Evolutionary conservation across 2,888 invertebrate species (phyloP).

Genomic region (Andrena trimmerana): DNA sequence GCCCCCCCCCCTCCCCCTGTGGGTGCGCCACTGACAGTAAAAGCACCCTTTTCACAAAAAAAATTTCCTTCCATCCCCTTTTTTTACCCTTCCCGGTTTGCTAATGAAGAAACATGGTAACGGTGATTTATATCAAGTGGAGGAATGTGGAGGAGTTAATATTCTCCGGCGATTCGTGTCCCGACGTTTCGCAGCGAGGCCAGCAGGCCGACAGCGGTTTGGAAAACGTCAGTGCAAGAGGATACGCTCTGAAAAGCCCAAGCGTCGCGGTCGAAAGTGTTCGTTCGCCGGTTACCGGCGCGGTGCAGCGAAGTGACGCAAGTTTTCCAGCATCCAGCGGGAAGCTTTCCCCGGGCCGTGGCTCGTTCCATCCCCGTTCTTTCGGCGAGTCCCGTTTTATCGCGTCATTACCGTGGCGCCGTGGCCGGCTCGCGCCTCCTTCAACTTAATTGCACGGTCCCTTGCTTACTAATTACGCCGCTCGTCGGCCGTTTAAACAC

Average conservation of each 20-base stretch:
- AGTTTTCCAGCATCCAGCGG: background rate
- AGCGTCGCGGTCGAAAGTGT: conserved; percentile 16
- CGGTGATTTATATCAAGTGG: no score
- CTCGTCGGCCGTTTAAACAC: conserved; percentile 26
- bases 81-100: no score
- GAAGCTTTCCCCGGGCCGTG: background rate
- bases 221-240: background rate
- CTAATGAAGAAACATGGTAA: no score
- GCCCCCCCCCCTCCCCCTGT: no score
- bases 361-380: background rate
- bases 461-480: conserved; percentile 34
- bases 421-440: background rate
- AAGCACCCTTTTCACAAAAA: no score
- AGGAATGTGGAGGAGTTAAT: no score
- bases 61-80: no score
- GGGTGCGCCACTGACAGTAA: no score
- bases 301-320: background rate
- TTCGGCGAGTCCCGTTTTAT: background rate
- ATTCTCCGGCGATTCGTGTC: background rate
- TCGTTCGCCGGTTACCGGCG: background rate
- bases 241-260: conserved; percentile 20
- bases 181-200: background rate
- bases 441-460: conserved; percentile 19
- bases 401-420: conserved; percentile 2
- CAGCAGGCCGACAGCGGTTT: conserved; percentile 5